Evolutionary conservation across 1,140 invertebrate species (phyloP), one percentile per base, ranked within the genome.

Genomic region (Myzus persicae): DNA sequence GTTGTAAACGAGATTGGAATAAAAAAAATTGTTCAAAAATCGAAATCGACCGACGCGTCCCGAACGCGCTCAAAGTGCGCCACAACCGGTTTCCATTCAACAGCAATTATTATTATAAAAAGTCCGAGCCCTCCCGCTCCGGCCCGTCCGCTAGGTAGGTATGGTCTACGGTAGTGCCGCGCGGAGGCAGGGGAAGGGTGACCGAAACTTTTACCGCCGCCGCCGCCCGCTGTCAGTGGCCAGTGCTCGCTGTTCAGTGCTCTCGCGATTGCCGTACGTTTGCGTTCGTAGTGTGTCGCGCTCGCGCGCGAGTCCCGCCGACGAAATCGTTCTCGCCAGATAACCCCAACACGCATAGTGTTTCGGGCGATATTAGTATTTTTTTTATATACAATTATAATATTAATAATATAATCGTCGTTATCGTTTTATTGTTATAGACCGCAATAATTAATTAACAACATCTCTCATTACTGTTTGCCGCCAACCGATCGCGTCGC

Each of bases 191-290:
- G 14, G 84, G 40, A 44, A 85, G 84, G 84, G 84, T 42, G 42
- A 85, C 24, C 84, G 84, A 85, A 85, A 85, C 84, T 85, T 85
- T 85, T 85, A 40, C 42, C 84, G 42, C 7, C 40, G 82, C 9
- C 26, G 38, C 38, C 22, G 9, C 9, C 31, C 40, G 40, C 26
- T 18, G 14, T 18, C 48, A 22, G 48, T 51, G 20, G 48, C 48
- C 48, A 48, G 46, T 18, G 24, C 38, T 20, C 11, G 40, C 38
- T 1, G 84, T 24, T 51, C 84, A 85, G 84, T 85, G 84, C 84
- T 42, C 84, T 42, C 84, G 84, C 26, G 84, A 44, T 85, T 44
- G 84, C 84, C 84, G 84, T 44, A 31, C 82, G 38, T 26, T 85
- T n/a, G 9, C 5, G 84, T 42, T 18, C 26, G 84, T 44, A 14